Conservation (phyloP, 2,797 vertebrate species). For the Thamnophis elegans region DNA sequence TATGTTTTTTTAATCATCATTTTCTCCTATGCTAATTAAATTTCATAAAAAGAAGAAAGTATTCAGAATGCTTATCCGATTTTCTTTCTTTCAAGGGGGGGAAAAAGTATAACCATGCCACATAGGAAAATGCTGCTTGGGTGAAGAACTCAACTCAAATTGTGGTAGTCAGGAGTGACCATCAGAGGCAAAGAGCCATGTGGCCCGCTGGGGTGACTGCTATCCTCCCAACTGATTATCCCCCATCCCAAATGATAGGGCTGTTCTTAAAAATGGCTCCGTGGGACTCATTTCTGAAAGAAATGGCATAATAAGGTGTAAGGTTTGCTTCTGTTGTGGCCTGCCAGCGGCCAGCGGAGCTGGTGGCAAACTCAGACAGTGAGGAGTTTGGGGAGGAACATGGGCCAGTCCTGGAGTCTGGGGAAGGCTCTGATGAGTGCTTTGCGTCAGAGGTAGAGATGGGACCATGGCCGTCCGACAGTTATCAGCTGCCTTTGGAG, state of each 20-base stretch:
- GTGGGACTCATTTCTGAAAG: background rate
- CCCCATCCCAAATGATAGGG: background rate
- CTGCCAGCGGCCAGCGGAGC: too few relatives aligned
- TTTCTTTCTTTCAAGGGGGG: background rate
- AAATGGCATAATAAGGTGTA: background rate
- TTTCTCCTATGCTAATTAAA: constrained; percentile 18
- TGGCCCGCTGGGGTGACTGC: background rate
- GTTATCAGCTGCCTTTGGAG: too few relatives aligned
- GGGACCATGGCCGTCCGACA: too few relatives aligned
- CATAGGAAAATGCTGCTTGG: background rate
- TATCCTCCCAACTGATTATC: background rate
- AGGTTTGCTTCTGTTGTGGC: background rate
- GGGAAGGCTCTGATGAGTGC: too few relatives aligned
- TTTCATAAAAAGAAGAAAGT: background rate
- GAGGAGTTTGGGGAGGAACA: too few relatives aligned
- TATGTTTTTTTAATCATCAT: background rate
- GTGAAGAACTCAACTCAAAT: background rate
- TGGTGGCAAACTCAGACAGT: too few relatives aligned
- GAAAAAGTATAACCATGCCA: background rate
- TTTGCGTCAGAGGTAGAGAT: too few relatives aligned
- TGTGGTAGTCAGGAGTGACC: background rate
- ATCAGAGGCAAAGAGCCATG: background rate
- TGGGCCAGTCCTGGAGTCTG: too few relatives aligned
- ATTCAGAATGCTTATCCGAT: background rate
- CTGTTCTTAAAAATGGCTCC: background rate